Evolutionary conservation across 2,113 vertebrate genomes (phyloP).

Genomic region (Probosciger aterrimus): DNA sequence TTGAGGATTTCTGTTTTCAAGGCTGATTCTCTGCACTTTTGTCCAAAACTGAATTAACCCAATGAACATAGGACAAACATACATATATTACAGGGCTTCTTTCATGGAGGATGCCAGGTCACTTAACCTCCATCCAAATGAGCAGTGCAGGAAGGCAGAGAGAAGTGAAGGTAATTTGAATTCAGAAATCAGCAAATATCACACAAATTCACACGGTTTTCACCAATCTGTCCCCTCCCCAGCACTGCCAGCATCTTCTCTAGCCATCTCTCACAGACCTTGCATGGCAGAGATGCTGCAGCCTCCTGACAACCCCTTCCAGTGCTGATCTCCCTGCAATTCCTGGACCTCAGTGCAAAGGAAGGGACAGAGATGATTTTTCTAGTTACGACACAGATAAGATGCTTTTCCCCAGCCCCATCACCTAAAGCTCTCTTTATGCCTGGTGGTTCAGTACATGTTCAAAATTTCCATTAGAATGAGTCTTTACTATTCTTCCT

Average conservation of each 20-base stretch:
- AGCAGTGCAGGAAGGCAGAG: neutral
- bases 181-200: neutral
- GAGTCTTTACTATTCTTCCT: neutral
- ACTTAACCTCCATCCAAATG: conserved; percentile 1
- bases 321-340: fast-evolving
- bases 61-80: neutral
- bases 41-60: neutral
- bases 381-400: neutral
- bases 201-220: fast-evolving
- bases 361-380: neutral
- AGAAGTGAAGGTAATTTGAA: neutral
- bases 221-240: neutral
- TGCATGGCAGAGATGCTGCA: fast-evolving
- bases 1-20: neutral
- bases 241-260: neutral
- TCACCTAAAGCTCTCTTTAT: neutral
- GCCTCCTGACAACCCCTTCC: neutral
- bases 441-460: neutral
- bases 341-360: neutral
- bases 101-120: conserved; percentile 20
- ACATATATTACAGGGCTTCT: neutral
- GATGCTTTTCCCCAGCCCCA: neutral
- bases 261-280: neutral
- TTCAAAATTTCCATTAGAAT: neutral
- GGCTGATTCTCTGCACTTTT: neutral